A percentile compares a stretch with the other conserved stretches of the same genome.
Conservation (phyloP, 2,888 invertebrate species). For the Busseola fusca region DNA sequence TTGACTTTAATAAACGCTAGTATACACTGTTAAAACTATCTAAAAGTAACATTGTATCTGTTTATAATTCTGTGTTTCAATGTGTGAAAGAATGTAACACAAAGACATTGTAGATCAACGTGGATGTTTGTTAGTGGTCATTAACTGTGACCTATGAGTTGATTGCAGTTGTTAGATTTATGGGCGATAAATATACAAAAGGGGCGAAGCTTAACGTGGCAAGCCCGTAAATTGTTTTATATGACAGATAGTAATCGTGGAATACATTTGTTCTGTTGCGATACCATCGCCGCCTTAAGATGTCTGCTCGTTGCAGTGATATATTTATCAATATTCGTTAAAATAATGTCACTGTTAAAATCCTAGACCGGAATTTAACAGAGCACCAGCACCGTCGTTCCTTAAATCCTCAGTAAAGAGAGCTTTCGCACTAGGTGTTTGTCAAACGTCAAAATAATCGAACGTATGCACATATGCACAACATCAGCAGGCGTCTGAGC, state of each 20-base stretch:
- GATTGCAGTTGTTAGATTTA: conserved; percentile 73
- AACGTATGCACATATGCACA: too few relatives aligned
- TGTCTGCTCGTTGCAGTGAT: conserved; percentile 42
- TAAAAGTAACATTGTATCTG: not conserved
- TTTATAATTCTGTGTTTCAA: not conserved
- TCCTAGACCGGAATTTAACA: not conserved
- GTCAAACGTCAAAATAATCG: not conserved
- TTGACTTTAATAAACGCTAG: not conserved
- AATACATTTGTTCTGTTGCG: conserved; percentile 70
- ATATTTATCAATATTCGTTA: conserved; percentile 44
- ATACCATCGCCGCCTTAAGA: conserved; percentile 72
- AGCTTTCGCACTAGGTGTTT: not conserved
- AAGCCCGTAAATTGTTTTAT: conserved; percentile 80
- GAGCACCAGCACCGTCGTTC: not conserved
- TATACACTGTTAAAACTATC: not conserved
- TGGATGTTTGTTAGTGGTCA: conserved; percentile 66
- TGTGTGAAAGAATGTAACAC: conserved; percentile 27
- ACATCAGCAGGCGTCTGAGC: not conserved
- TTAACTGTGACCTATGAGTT: conserved; percentile 70
- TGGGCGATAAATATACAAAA: conserved; percentile 75
- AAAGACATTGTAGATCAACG: conserved; percentile 23
- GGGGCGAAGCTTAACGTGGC: conserved; percentile 73
- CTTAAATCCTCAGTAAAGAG: not conserved
- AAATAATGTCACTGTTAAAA: conserved; percentile 37
- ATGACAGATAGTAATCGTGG: conserved; percentile 73